These are phyloP conservation scores for Aplysina aerophoba DNA, from an alignment of 37 sponge, comb jelly and placozoan species.

Conservation along the genomic window DNA sequence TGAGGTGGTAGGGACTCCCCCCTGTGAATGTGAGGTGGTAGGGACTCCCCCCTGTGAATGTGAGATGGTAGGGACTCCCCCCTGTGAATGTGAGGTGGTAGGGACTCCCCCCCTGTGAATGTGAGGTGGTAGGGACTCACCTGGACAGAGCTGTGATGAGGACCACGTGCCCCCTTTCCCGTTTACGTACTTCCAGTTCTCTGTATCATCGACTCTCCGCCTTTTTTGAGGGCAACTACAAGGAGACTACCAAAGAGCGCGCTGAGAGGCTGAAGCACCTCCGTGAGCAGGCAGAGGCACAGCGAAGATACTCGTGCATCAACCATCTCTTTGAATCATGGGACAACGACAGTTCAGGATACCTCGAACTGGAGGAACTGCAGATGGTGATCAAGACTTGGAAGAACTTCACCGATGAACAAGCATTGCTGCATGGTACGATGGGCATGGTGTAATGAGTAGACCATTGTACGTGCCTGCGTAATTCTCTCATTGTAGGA, in stretches of 20 bases:
- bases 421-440: constrained; percentile 42
- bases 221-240: constrained; percentile 53
- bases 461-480: no score
- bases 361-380: constrained; percentile 73
- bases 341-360: constrained; percentile 83
- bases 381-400: constrained; percentile 58
- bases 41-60: no score
- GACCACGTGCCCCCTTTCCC: no score
- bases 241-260: constrained; percentile 45
- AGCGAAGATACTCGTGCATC: constrained; percentile 8
- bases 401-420: constrained; percentile 55
- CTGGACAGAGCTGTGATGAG: no score
- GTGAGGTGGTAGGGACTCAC: no score
- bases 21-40: no score
- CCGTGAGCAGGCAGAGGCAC: constrained; percentile 11
- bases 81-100: no score
- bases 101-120: no score
- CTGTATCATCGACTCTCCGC: constrained; percentile 9
- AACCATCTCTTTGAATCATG: constrained; percentile 75
- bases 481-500: no score
- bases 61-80: no score
- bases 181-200: not conserved
- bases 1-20: no score
- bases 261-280: constrained; percentile 1
- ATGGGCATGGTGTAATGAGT: no score